These are phyloP conservation scores for Callorhinus ursinus DNA, from an alignment of 2,113 vertebrate genomes.

Conservation along the genomic window DNA sequence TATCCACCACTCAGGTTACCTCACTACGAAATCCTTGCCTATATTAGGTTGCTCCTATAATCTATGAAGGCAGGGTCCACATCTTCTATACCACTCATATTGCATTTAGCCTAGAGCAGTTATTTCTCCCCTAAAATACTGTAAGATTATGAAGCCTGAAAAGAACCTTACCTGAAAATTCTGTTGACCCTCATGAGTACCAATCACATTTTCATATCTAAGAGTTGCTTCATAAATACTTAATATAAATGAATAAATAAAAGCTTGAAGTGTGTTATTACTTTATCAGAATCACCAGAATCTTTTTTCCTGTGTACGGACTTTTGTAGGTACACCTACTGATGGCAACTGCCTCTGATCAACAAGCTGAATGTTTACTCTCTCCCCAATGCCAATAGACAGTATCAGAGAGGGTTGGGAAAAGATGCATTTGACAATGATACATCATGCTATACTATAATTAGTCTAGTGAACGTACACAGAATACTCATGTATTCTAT, in stretches of 20 bases:
- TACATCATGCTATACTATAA: not conserved
- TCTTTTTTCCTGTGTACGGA: not conserved
- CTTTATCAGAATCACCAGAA: not conserved
- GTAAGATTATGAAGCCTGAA: not conserved
- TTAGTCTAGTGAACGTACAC: not conserved
- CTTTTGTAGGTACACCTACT: not conserved
- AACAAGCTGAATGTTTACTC: slow-evolving; percentile 1
- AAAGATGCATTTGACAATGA: not conserved
- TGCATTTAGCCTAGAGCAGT: not conserved
- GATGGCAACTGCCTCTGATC: not conserved
- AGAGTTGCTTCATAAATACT: not conserved
- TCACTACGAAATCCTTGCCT: not conserved
- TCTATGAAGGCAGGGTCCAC: not conserved
- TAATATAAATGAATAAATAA: slow-evolving; percentile 3
- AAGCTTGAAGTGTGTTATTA: not conserved
- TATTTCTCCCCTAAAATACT: not conserved
- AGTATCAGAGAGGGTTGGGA: not conserved
- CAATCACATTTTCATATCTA: not conserved
- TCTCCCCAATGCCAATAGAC: not conserved
- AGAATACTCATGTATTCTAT: not conserved
- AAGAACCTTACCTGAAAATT: slow-evolving; percentile 11
- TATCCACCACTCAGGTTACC: not conserved
- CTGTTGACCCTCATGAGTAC: not conserved
- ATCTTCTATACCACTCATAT: not conserved
- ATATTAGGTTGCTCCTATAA: not conserved